Base-by-base conservation (phyloP, 2,888 invertebrate genomes). In the Andrena minutula region DNA sequence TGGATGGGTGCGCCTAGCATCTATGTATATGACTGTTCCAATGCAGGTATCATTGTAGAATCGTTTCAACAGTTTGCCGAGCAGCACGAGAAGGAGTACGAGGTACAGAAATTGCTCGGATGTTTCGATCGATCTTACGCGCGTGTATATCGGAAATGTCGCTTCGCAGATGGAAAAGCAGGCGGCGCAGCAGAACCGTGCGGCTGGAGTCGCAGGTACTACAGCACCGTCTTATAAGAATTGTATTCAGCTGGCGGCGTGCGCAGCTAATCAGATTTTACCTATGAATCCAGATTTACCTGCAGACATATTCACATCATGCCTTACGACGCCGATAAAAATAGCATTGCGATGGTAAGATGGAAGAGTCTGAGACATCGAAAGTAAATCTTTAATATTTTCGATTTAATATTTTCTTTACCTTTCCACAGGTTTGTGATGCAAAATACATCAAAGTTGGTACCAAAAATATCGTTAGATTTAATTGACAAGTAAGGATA, bases 1-100 rank as follows among this genome's bases (percentile, higher is more conserved):
- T 99, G 99, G 99, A 99, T 99, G 99, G 99, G 99, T 74, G 97
- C 98, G 76, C 99, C 99, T 0, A 99, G 99, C 70, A 99, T 99
- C 85, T 99, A 99, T 94, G 99, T 99, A 28, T 99, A 99, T 94
- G 99, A 99, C 94, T 99, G 99, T 95, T 99, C 99, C 75, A 99
- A 98, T 95, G 99, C 99, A 16, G 99, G 99, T 79, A 97, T 98
- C 89, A 98, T 99, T 90, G 96, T 99, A 63, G 98, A 99, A 88
- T 97, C 97, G 77, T 98, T 98, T 94, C 96, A 97, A 91, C 96
- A 96, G 87, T 99, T 98, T 94, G 98, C 98, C 2, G 97, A 97
- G 32, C 98, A 99, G 92, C 99, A 98, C 92, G 97, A 98, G 94
- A 95, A 96, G 78, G 98, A 98, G 93, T 96, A 96, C 91, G 96